Conservation (phyloP, 2,113 vertebrate species). For the Mus spicilegus region DNA sequence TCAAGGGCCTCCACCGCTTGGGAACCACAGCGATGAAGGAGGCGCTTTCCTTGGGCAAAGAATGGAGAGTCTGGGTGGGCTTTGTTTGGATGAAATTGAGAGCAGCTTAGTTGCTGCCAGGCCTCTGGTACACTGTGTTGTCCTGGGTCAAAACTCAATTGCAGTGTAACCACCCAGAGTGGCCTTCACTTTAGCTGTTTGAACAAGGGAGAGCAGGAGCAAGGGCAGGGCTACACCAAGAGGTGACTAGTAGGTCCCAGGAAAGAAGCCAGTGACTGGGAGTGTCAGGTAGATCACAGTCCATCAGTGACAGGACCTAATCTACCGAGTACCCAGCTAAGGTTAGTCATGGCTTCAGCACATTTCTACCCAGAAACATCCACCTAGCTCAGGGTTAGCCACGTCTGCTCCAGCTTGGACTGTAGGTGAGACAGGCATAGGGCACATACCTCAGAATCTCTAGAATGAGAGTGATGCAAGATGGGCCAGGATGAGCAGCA, state of each 20-base stretch:
- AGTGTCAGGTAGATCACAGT: too few relatives aligned
- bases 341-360: not conserved
- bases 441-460: accelerated
- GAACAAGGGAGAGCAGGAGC: not conserved
- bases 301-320: not conserved
- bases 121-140: not conserved
- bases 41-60: too few relatives aligned
- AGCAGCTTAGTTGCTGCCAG: not conserved
- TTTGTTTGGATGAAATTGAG: not conserved
- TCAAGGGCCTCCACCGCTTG: not conserved
- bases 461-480: too few relatives aligned
- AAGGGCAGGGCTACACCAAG: not conserved
- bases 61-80: not conserved
- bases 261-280: not conserved
- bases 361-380: not conserved
- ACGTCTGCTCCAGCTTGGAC: not conserved
- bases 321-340: not conserved
- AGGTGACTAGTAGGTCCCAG: not conserved
- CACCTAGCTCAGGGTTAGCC: not conserved
- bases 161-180: not conserved
- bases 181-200: not conserved
- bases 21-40: not conserved
- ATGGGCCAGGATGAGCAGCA: too few relatives aligned
- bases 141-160: not conserved
- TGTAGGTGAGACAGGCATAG: not conserved